A percentile compares a stretch with the other conserved stretches of the same genome.
Evolutionary conservation across 2,888 invertebrate genomes (phyloP).

Genomic region (Myopa testacea): DNA sequence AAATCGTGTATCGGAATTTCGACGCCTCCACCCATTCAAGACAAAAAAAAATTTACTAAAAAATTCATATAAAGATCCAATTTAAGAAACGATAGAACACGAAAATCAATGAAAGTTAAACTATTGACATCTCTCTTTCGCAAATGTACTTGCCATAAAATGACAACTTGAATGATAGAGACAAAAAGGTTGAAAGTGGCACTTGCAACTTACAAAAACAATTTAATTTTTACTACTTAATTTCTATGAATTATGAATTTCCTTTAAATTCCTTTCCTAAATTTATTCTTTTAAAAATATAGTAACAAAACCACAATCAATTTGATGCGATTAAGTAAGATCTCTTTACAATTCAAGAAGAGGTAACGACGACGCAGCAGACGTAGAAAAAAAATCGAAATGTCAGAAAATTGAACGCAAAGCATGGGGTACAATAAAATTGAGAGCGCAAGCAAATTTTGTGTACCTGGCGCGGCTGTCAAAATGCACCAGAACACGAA

Average conservation of each 20-base stretch:
- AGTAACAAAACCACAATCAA: neutral
- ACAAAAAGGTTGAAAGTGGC: neutral
- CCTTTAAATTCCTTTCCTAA: no score
- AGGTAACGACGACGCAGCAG: slow-evolving; percentile 32
- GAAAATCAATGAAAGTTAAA: slow-evolving; percentile 4
- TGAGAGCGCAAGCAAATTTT: slow-evolving; percentile 28
- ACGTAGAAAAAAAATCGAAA: slow-evolving; percentile 11
- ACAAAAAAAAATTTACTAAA: neutral
- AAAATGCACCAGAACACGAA: slow-evolving; percentile 22
- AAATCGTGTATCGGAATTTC: slow-evolving; percentile 19
- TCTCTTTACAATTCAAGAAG: neutral
- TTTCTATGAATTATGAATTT: neutral
- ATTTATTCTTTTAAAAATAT: no score
- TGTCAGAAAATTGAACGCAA: slow-evolving; percentile 24
- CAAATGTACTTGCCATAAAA: slow-evolving; percentile 1
- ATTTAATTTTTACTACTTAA: neutral
- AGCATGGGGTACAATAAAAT: slow-evolving; percentile 11
- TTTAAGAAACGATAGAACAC: neutral
- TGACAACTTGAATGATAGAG: neutral
- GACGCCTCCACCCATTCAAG: slow-evolving; percentile 15
- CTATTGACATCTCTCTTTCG: neutral
- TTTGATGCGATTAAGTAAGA: neutral
- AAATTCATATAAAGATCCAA: neutral
- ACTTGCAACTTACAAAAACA: neutral
- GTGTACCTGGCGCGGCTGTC: slow-evolving; percentile 33